A percentile compares a stretch with the other conserved stretches of the same genome.
Evolutionary conservation across 35 echinoderm and acorn worm genomes (phyloP).

Genomic region (Heliocidaris tuberculata): DNA sequence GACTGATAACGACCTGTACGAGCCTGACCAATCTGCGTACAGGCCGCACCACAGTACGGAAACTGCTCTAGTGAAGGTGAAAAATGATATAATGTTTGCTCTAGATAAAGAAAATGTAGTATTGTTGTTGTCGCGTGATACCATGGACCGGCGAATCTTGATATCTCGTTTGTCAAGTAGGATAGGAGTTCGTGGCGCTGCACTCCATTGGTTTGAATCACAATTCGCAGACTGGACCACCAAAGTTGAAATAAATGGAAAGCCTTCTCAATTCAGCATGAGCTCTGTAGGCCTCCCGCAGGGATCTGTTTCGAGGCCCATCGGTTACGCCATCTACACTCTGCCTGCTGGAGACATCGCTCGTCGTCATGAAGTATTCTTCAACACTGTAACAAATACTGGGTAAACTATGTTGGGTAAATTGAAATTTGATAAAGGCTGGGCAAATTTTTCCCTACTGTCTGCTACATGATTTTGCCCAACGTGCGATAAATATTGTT

Average conservation of each 20-base stretch:
- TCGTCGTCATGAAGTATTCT: slow-evolving; percentile 22
- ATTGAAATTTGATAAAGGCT: no score
- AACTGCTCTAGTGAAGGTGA: slow-evolving; percentile 55
- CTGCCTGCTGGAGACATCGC: background rate
- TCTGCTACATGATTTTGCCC: no score
- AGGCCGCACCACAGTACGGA: slow-evolving; percentile 58
- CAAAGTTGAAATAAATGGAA: slow-evolving; percentile 41
- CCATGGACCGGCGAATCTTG: slow-evolving; percentile 49
- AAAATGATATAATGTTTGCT: slow-evolving; percentile 69
- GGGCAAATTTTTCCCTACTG: no score
- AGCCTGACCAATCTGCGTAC: slow-evolving; percentile 56
- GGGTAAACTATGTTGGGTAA: no score
- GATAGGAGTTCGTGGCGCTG: slow-evolving; percentile 15
- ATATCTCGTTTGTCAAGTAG: background rate
- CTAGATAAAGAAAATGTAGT: slow-evolving; percentile 45
- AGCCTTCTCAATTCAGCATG: background rate
- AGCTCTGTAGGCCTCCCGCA: slow-evolving; percentile 46
- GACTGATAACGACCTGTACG: slow-evolving; percentile 38
- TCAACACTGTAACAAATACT: no score
- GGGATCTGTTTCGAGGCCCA: slow-evolving; percentile 58
- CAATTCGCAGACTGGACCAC: slow-evolving; percentile 40
- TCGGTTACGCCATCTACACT: slow-evolving; percentile 59
- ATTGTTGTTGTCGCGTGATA: slow-evolving; percentile 67
- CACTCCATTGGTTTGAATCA: slow-evolving; percentile 47
- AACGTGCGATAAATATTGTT: no score